Evolutionary conservation across 2,888 invertebrate species (phyloP).

Genomic region (Dicyrtomina minuta): DNA sequence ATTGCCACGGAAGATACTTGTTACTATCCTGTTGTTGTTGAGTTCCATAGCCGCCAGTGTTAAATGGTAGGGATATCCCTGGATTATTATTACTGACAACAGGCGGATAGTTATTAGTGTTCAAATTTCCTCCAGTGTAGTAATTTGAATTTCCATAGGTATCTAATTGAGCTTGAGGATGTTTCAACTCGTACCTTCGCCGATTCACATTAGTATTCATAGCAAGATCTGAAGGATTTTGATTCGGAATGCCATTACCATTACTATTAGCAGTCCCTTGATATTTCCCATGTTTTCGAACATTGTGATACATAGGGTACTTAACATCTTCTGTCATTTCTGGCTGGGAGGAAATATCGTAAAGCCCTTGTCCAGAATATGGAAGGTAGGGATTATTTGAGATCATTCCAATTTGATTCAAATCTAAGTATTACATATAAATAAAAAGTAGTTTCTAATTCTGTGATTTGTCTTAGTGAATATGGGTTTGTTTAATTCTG

Average conservation of each 20-base stretch:
- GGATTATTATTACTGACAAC: too few species aligned
- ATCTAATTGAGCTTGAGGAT: background rate
- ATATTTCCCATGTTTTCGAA: constrained; percentile 48
- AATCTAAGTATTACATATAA: too few species aligned
- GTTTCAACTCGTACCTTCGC: background rate
- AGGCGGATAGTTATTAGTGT: background rate
- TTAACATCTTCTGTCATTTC: constrained; percentile 49
- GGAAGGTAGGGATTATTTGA: background rate
- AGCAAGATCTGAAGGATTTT: background rate
- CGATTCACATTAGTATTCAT: background rate
- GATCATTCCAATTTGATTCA: background rate
- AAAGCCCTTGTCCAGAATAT: too few species aligned
- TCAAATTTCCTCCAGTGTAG: background rate
- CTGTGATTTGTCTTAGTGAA: constrained; percentile 2
- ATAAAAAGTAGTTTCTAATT: too few species aligned
- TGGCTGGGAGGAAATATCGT: constrained; percentile 46
- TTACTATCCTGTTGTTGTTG: too few species aligned
- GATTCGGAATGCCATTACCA: background rate
- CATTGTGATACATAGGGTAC: constrained; percentile 48
- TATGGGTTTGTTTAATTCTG: constrained; percentile 5
- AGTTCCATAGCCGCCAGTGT: too few species aligned
- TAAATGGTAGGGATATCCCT: too few species aligned
- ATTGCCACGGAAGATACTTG: too few species aligned
- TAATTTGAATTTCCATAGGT: too few species aligned
- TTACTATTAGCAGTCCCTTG: background rate